These are phyloP conservation scores for Drymonia ruficornis DNA, from an alignment of 2,888 invertebrate genomes.

Conservation along the genomic window DNA sequence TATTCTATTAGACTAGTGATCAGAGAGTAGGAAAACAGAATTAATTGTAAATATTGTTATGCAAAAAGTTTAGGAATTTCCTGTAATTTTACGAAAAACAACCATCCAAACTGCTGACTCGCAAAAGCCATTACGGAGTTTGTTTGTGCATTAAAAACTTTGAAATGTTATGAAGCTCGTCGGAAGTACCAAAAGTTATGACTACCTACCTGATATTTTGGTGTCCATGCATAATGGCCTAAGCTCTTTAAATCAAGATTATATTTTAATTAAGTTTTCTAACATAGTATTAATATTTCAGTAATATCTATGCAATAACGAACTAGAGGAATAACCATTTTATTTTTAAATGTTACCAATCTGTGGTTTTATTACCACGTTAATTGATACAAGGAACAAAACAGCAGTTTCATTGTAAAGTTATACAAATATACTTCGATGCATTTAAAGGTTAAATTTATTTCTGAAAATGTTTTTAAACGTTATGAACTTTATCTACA, in stretches of 20 bases:
- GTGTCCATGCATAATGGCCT: no score
- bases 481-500: slow-evolving; percentile 4
- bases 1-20: no score
- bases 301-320: no score
- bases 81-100: background rate
- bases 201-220: no score
- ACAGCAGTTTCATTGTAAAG: slow-evolving; percentile 1
- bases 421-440: background rate
- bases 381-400: background rate
- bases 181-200: no score
- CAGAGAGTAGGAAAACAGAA: no score
- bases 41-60: slow-evolving; percentile 11
- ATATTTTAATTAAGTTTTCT: no score
- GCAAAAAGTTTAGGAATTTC: slow-evolving; percentile 16
- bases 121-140: background rate
- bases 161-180: background rate
- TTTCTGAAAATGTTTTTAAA: background rate
- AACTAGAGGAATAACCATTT: background rate
- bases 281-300: no score
- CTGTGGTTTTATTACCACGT: background rate
- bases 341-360: background rate
- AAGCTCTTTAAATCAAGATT: no score
- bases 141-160: background rate
- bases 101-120: background rate
- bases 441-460: background rate